These are phyloP conservation scores for Monomorium pharaonis DNA, from an alignment of 1,140 invertebrate species.

Conservation along the genomic window DNA sequence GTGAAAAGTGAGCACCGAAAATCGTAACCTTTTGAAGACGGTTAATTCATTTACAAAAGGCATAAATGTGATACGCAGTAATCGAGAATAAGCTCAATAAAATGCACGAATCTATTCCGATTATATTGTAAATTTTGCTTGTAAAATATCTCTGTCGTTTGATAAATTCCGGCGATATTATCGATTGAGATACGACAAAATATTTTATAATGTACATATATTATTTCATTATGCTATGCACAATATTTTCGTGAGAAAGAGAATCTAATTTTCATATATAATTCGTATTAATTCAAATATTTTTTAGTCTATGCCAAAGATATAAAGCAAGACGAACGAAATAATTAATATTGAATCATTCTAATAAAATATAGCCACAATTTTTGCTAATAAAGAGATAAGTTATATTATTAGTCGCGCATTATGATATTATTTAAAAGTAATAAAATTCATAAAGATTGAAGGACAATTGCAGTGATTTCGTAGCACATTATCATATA, in stretches of 20 bases:
- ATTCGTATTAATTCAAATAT: slow-evolving; percentile 1
- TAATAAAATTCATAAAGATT: slow-evolving; percentile 6
- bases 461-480: neutral
- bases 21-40: neutral
- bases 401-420: neutral
- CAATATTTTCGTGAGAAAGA: neutral
- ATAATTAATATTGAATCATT: neutral
- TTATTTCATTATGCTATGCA: neutral
- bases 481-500: neutral
- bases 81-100: neutral
- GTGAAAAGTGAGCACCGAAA: neutral
- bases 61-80: neutral
- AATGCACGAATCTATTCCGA: neutral
- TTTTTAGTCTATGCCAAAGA: neutral
- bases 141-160: neutral
- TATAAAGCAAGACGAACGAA: neutral
- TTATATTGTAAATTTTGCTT: neutral
- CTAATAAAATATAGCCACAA: neutral
- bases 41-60: neutral
- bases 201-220: neutral
- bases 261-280: neutral
- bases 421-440: neutral
- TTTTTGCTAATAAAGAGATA: neutral
- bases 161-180: neutral
- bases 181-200: neutral